Percentiles rank a stretch among this genome's conserved stretches.
Evolutionary conservation across 2,888 invertebrate species (phyloP).

Genomic region (Oscheius sp.): DNA sequence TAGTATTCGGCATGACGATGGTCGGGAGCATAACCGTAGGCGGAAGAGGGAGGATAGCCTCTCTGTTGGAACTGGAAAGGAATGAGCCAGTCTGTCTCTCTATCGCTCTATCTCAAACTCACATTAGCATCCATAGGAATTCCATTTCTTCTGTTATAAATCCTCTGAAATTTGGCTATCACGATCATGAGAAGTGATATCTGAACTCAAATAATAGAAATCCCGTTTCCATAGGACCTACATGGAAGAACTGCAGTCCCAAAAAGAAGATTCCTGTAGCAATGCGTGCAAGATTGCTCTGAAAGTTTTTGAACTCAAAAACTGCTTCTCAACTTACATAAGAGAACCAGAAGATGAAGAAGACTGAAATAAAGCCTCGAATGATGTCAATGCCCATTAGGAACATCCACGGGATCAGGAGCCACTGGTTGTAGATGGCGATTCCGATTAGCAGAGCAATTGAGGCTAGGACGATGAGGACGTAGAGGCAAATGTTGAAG

Average conservation of each 20-base stretch:
- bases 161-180: constrained; percentile 73
- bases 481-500: constrained; percentile 68
- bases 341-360: constrained; percentile 71
- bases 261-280: constrained; percentile 74
- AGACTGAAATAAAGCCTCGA: constrained; percentile 70
- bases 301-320: constrained; percentile 37
- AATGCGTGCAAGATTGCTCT: constrained; percentile 70
- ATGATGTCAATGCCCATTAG: constrained; percentile 72
- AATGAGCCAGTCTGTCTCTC: neutral
- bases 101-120: neutral
- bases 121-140: constrained; percentile 41
- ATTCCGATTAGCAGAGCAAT: constrained; percentile 67
- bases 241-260: constrained; percentile 73
- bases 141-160: constrained; percentile 67
- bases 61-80: constrained; percentile 27
- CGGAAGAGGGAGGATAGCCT: constrained; percentile 38
- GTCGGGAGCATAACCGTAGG: constrained; percentile 39
- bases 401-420: constrained; percentile 69
- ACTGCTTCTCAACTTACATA: constrained; percentile 52
- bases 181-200: constrained; percentile 71
- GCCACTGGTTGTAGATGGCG: constrained; percentile 65
- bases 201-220: constrained; percentile 49
- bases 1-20: constrained; percentile 33
- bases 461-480: constrained; percentile 65
- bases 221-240: constrained; percentile 36